Evolutionary conservation across 2,888 invertebrate genomes (phyloP).

Genomic region (Selenia dentaria): DNA sequence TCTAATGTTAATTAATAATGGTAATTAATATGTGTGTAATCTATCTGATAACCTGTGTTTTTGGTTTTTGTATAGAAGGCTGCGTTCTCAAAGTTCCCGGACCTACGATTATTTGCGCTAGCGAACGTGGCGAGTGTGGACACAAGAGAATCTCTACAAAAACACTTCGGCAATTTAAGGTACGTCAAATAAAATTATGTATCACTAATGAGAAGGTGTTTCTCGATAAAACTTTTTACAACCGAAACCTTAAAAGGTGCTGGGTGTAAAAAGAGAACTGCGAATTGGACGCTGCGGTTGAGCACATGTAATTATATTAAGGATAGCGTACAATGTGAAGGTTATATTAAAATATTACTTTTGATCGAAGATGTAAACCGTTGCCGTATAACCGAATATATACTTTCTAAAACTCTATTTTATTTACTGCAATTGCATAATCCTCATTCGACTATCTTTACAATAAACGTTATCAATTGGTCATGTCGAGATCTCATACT

Average conservation of each 20-base stretch:
- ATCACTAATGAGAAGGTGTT: background rate
- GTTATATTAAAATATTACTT: too few relatives aligned
- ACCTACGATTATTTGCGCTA: constrained; percentile 93
- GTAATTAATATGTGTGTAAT: too few relatives aligned
- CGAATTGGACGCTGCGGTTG: background rate
- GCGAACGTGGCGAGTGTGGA: constrained; percentile 98
- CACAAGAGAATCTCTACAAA: constrained; percentile 91
- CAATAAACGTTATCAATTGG: too few relatives aligned
- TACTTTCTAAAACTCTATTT: too few relatives aligned
- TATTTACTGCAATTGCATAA: too few relatives aligned
- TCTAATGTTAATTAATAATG: too few relatives aligned
- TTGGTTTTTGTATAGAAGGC: constrained; percentile 91
- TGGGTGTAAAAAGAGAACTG: background rate
- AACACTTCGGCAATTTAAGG: constrained; percentile 93
- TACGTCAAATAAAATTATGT: constrained; percentile 47
- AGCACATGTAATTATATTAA: background rate
- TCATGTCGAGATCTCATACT: too few relatives aligned
- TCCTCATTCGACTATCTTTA: too few relatives aligned
- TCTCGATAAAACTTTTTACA: background rate
- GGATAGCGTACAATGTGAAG: too few relatives aligned
- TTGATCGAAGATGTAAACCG: too few relatives aligned
- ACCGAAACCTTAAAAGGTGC: background rate
- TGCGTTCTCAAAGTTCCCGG: constrained; percentile 95
- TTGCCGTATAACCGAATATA: too few relatives aligned
- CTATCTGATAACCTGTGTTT: too few relatives aligned